Conservation (phyloP, 1,140 invertebrate species). For the Carposina sasakii region DNA sequence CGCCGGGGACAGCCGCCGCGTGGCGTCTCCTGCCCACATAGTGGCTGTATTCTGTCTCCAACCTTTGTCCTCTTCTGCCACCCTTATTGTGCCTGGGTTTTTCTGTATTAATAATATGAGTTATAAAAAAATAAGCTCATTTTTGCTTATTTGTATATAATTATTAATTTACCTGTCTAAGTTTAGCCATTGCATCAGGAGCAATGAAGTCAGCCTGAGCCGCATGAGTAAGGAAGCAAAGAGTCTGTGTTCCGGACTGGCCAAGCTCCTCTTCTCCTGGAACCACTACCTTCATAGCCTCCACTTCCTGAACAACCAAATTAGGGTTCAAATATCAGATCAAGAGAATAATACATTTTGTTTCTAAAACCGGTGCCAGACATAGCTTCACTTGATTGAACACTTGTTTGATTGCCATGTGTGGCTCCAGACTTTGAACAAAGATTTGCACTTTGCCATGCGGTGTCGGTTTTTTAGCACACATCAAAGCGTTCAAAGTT, state of each 20-base stretch:
- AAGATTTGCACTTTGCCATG: no score
- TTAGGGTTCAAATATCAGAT: no score
- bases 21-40: slow-evolving; percentile 77
- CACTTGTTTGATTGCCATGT: no score
- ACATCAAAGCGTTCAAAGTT: no score
- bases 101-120: slow-evolving; percentile 72
- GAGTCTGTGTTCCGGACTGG: slow-evolving; percentile 90
- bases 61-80: slow-evolving; percentile 91
- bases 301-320: slow-evolving; percentile 81
- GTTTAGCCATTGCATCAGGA: slow-evolving; percentile 96
- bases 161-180: slow-evolving; percentile 85
- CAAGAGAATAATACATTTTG: no score
- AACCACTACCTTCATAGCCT: slow-evolving; percentile 92
- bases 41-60: slow-evolving; percentile 87
- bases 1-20: slow-evolving; percentile 82
- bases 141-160: background rate
- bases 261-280: slow-evolving; percentile 96
- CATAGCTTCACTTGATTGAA: no score
- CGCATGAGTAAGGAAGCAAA: slow-evolving; percentile 94
- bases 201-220: slow-evolving; percentile 95
- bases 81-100: slow-evolving; percentile 86
- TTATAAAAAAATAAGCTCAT: no score
- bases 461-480: no score
- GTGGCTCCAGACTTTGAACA: no score
- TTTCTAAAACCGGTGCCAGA: no score